Conservation (phyloP, 1,140 invertebrate species). For the Plodia interpunctella region DNA sequence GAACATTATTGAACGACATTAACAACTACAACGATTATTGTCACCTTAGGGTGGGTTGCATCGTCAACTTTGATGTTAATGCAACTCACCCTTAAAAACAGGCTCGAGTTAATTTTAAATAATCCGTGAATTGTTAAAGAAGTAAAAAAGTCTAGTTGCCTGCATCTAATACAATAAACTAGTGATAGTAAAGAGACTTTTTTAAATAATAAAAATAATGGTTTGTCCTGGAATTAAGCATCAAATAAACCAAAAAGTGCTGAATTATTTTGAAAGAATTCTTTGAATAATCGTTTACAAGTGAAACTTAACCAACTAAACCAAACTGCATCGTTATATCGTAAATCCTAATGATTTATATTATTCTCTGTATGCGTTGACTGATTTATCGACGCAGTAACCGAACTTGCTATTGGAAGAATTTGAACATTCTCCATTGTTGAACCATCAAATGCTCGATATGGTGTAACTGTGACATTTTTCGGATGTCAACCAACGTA, state of each 20-base stretch:
- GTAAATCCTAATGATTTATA: conserved; percentile 11
- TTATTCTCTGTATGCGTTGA: not conserved
- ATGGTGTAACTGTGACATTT: conserved; percentile 12
- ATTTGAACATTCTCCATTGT: not conserved
- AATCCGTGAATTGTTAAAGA: no score
- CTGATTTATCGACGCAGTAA: conserved; percentile 7
- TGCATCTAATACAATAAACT: no score
- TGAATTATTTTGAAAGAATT: not conserved
- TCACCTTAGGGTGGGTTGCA: no score
- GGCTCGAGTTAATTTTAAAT: no score
- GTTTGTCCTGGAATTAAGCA: no score
- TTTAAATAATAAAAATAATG: no score
- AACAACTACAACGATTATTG: no score
- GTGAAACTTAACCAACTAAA: not conserved
- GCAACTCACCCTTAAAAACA: no score
- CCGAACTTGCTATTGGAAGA: not conserved
- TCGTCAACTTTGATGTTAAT: no score
- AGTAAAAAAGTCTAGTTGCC: no score
- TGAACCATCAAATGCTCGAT: not conserved
- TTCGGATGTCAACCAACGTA: not conserved
- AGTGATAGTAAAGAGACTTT: no score
- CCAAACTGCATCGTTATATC: not conserved
- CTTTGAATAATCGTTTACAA: not conserved
- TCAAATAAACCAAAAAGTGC: no score
- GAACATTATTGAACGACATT: not conserved